Percentiles rank a stretch among this genome's conserved stretches.
Conservation (phyloP, 2,113 vertebrate genomes). For the Anoplopoma fimbria region DNA sequence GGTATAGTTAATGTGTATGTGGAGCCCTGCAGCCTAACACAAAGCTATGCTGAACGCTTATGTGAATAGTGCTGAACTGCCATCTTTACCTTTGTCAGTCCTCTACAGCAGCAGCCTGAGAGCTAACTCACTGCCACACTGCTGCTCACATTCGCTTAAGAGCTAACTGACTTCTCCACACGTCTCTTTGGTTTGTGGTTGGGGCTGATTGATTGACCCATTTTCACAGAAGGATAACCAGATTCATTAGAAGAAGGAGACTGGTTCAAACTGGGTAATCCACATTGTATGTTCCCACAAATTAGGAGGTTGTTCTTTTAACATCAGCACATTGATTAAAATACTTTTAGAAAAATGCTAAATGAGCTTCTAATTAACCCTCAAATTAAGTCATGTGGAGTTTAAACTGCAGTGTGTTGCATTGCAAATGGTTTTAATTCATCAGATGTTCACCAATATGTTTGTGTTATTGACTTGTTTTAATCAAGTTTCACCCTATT, state of each 20-base stretch:
- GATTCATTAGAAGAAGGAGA: not conserved
- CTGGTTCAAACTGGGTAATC: not conserved
- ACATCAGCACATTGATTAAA: not conserved
- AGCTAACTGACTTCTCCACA: not conserved
- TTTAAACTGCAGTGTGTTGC: not conserved
- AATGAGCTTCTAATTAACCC: not conserved
- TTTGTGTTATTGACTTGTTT: not conserved
- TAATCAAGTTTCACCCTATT: not conserved
- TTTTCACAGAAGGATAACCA: not conserved
- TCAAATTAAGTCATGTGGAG: not conserved
- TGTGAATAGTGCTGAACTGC: too few species aligned
- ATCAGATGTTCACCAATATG: not conserved
- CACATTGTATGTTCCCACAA: not conserved
- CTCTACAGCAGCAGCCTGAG: not conserved
- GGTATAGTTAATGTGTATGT: too few species aligned
- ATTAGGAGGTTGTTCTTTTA: not conserved
- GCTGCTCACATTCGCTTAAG: not conserved
- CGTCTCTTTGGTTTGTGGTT: not conserved
- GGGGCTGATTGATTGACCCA: not conserved
- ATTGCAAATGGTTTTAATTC: not conserved
- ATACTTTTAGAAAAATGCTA: not conserved
- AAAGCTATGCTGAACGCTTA: too few species aligned
- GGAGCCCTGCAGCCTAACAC: too few species aligned
- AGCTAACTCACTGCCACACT: not conserved
- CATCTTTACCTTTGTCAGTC: too few species aligned